These are phyloP conservation scores for Distichodus sexfasciatus DNA, from an alignment of 2,797 vertebrate species.

Conservation along the genomic window DNA sequence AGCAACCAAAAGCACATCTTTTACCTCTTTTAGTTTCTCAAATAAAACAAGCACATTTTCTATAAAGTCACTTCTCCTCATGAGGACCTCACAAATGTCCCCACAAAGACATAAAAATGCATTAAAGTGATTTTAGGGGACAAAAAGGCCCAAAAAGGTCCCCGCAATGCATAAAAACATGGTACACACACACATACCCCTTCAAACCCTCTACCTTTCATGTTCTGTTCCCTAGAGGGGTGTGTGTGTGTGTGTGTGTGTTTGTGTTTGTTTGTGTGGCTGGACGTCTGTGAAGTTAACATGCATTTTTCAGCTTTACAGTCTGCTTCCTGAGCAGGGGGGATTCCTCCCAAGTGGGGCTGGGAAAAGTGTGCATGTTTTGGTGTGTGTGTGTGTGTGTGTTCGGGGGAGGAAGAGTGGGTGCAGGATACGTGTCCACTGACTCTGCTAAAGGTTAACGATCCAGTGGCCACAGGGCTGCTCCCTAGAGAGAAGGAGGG, in stretches of 20 bases:
- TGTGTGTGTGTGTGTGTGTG: background rate
- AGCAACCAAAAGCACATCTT: no score
- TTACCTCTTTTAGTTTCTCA: no score
- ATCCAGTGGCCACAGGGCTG: slow-evolving; percentile 40
- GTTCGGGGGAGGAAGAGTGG: no score
- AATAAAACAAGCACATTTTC: no score
- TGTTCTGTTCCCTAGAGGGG: background rate
- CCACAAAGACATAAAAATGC: no score
- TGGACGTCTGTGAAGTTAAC: background rate
- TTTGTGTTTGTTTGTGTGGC: background rate
- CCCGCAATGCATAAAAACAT: no score
- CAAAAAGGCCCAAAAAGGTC: no score
- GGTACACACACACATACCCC: background rate
- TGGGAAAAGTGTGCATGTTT: background rate
- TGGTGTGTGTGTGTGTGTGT: no score
- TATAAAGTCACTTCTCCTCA: no score
- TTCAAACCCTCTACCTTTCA: background rate
- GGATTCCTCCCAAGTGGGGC: slow-evolving; percentile 2
- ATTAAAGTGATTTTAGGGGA: no score
- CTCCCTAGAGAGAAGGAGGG: slow-evolving; percentile 29
- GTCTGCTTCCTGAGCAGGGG: slow-evolving; percentile 26
- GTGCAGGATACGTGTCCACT: slow-evolving; percentile 26
- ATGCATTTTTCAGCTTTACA: slow-evolving; percentile 10
- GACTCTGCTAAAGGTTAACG: slow-evolving; percentile 47
- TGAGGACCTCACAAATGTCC: no score